Evolutionary conservation across 2,888 invertebrate genomes (phyloP).

Genomic region (Caenorhabditis japonica): DNA sequence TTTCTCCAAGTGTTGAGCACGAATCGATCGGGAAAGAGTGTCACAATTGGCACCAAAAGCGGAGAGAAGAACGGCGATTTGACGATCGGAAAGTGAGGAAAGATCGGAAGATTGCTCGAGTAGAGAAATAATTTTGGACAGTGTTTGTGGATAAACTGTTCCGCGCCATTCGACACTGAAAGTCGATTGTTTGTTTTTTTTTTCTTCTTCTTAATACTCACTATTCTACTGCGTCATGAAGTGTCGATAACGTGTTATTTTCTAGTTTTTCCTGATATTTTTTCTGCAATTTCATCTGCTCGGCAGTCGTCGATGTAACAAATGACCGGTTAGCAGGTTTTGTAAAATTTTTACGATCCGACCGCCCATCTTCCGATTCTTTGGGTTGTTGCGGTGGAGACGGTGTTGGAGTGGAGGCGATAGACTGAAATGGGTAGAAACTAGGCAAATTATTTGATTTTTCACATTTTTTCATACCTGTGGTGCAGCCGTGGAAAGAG

Average conservation of each 20-base stretch:
- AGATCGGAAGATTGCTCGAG: slow-evolving; percentile 25
- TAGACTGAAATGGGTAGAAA: not conserved
- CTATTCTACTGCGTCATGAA: slow-evolving; percentile 54
- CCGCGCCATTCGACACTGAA: slow-evolving; percentile 53
- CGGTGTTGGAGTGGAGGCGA: slow-evolving; percentile 8
- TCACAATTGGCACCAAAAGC: slow-evolving; percentile 48
- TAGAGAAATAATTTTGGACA: slow-evolving; percentile 34
- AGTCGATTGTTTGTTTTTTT: not conserved
- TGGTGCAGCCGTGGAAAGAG: slow-evolving; percentile 26
- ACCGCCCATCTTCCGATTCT: slow-evolving; percentile 2
- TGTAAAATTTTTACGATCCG: not conserved
- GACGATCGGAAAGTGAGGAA: slow-evolving; percentile 40
- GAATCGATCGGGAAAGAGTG: slow-evolving; percentile 32
- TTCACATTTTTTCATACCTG: slow-evolving; percentile 32
- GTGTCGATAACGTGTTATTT: slow-evolving; percentile 33
- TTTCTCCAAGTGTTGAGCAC: slow-evolving; percentile 26
- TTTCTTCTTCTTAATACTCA: slow-evolving; percentile 7
- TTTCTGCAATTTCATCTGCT: slow-evolving; percentile 43
- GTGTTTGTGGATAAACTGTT: slow-evolving; percentile 31
- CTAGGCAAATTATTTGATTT: too few relatives aligned
- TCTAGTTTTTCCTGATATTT: slow-evolving; percentile 46
- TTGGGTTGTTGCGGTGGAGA: slow-evolving; percentile 5
- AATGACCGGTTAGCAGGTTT: slow-evolving; percentile 1
- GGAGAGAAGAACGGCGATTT: slow-evolving; percentile 44
- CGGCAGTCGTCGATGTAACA: slow-evolving; percentile 16